Base-by-base conservation (phyloP, 2,797 vertebrate genomes). In the Coregonus suidteri region DNA sequence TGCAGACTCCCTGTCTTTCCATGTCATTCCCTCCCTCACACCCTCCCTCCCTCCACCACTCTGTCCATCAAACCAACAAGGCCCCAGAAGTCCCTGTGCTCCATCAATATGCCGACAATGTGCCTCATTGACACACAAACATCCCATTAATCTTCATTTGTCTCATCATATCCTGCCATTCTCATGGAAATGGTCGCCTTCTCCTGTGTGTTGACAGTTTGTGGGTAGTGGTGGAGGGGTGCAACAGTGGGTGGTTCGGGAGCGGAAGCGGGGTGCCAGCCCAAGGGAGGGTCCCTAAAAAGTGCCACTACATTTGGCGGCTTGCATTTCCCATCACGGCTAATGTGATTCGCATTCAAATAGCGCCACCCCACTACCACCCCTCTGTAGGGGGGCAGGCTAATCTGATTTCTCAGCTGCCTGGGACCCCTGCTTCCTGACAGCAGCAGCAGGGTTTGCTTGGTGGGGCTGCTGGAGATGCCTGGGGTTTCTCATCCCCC, bases 131-230 rank as follows among this genome's bases (percentile, higher is more conserved):
- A 94, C 94, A 94, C 88, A 85, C 83, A 82, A 83, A 84, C 82
- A 76, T 86, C 90, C 88, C 94, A 93, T 95, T 94, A 84, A 93
- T 96, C 95, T 95, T 95, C 92, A 94, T 94, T 91, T 95, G 94
- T 93, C 92, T 85, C 85, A 92, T 91, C 92, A 91, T 90, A 94
- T 94, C 91, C 94, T 93, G 90, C 88, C 91, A 93, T 95, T 95
- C 93, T 92, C 85, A 95, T 88, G 91, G 91, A 95, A 96, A 95
- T 91, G 78, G 76, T 30, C 35, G 62, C 74, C 86, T 89, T 88
- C 89, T 89, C 86, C 90, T 81, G 83, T 47, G 41, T 47, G 41
- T 30, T 81, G 84, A 81, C 81, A 78, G 81, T 74, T 56, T 47
- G 41, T 11, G 41, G 41, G 41, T 47, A 47, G 41, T 47, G 41